Base-by-base conservation (phyloP, 2,888 invertebrate species). In the Bellardia bayeri region DNA sequence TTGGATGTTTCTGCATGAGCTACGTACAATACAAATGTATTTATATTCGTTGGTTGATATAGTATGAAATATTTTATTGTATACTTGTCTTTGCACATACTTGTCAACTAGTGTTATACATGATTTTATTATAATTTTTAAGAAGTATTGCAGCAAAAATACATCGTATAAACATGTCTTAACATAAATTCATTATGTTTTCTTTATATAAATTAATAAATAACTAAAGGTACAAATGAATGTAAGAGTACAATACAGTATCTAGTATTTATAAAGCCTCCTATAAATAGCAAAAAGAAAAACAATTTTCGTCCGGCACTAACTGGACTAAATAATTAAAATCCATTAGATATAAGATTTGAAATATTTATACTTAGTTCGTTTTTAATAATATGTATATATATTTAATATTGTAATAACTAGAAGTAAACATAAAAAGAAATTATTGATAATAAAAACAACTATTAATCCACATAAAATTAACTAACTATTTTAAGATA, bases 101-200 rank as follows among this genome's bases (percentile, higher is more conserved):
- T 54, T 71, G 71, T 54, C 16, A 54, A 54, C 37, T 16, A 54
- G 51, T 71, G 71, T 37, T 71, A 37, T 16, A 51, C 51, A 71
- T 11, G 54, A 16, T 71, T 71, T 69, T 71, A 71, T 51, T 71
- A 71, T 37, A 54, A 54, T 54, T 51, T 68, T 37, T 37, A 40
- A 16, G n/a, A 37, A 4, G 37, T 54, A n/a, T 51, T 71, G 69
- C 16, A 16, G n/a, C 33, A 69, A 54, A 37, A 49, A 49, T 45
- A 54, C 45, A n/a, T 45, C 37, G 58, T 75, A 63, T 6, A n/a
- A 3, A 16, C 37, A 69, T 54, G 40, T 51, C 6, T n/a, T 49
- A 16, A n/a, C 30, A 63, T 75, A 58, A 45, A 75, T 75, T 63
- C 7, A 61, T 74, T 74, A 63, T 75, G 74, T 49, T 72, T 30